phyloP scores from a whole-genome alignment of 2,113 vertebrate species.

The Orientallactaga bullata region DNA sequence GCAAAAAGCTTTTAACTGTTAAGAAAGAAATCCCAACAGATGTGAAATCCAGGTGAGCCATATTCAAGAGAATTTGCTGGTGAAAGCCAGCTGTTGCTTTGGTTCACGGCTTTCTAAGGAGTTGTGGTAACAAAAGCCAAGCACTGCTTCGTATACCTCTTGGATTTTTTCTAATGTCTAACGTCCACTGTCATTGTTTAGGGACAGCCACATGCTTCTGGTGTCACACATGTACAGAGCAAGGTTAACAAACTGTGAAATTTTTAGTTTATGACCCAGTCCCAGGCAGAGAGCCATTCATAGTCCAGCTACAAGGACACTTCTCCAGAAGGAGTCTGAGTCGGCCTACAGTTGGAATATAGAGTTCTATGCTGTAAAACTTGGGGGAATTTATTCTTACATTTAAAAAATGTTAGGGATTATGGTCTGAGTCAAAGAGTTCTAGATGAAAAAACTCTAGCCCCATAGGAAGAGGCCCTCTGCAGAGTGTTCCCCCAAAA shows the following conservation, averaged over 20 bases:
- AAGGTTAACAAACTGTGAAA: not conserved
- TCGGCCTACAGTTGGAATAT: not conserved
- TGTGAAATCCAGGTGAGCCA: constrained; percentile 92
- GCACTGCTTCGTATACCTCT: not conserved
- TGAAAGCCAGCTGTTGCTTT: not conserved
- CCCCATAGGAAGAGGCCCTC: not conserved
- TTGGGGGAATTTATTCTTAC: constrained; percentile 21
- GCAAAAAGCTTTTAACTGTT: constrained; percentile 89
- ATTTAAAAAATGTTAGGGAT: not conserved
- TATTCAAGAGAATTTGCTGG: not conserved
- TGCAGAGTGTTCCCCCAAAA: not conserved
- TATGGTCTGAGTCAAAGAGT: not conserved
- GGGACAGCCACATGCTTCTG: not conserved
- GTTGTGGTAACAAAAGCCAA: not conserved
- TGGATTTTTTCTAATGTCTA: not conserved
- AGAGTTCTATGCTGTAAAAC: not conserved
- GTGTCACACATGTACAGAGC: not conserved
- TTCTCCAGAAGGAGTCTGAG: not conserved
- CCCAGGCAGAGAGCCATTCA: not conserved
- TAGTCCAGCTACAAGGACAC: not conserved
- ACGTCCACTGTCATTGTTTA: not conserved
- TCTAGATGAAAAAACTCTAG: not conserved
- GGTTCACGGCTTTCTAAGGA: not conserved
- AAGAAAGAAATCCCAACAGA: constrained; percentile 94
- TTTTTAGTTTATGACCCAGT: not conserved